Evolutionary conservation across 1,140 invertebrate species (phyloP).

Genomic region (Drosophila tsacasi): DNA sequence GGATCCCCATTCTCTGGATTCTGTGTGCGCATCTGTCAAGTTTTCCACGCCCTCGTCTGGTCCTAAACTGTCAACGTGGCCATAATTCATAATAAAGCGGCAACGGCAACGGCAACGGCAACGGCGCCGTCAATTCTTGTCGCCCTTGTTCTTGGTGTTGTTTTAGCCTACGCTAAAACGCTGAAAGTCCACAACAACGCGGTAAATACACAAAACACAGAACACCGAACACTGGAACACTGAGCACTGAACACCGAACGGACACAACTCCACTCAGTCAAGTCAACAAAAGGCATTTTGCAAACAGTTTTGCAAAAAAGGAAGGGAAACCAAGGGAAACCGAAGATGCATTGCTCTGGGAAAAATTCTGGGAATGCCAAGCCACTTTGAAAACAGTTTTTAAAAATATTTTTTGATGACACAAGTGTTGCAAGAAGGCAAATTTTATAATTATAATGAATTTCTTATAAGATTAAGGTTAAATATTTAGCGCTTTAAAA

Average conservation of each 20-base stretch:
- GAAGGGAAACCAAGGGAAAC: constrained; percentile 23
- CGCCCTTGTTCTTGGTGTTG: constrained; percentile 27
- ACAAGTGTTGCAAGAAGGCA: too few species aligned
- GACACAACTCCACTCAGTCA: constrained; percentile 35
- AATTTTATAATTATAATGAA: too few species aligned
- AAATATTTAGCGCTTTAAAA: background rate
- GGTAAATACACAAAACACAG: constrained; percentile 47
- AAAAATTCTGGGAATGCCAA: constrained; percentile 2
- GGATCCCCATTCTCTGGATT: constrained; percentile 12
- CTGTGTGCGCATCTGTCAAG: constrained; percentile 78
- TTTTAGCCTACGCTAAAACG: constrained; percentile 32
- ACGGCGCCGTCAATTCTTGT: constrained; percentile 68
- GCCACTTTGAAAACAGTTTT: background rate
- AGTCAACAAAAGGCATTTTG: constrained; percentile 60
- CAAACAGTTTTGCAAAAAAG: constrained; percentile 49
- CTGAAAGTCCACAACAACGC: constrained; percentile 42
- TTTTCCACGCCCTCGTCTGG: constrained; percentile 80
- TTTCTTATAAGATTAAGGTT: background rate
- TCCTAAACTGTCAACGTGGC: constrained; percentile 80
- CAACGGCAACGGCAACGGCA: constrained; percentile 41
- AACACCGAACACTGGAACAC: constrained; percentile 16
- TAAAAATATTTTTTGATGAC: background rate
- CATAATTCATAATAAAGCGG: constrained; percentile 81
- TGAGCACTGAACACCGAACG: constrained; percentile 8
- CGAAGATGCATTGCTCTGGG: constrained; percentile 27